Percentiles rank a stretch among this genome's conserved stretches.
These are phyloP conservation scores for Drosophila quinaria DNA, from an alignment of 2,888 invertebrate species.

Conservation along the genomic window DNA sequence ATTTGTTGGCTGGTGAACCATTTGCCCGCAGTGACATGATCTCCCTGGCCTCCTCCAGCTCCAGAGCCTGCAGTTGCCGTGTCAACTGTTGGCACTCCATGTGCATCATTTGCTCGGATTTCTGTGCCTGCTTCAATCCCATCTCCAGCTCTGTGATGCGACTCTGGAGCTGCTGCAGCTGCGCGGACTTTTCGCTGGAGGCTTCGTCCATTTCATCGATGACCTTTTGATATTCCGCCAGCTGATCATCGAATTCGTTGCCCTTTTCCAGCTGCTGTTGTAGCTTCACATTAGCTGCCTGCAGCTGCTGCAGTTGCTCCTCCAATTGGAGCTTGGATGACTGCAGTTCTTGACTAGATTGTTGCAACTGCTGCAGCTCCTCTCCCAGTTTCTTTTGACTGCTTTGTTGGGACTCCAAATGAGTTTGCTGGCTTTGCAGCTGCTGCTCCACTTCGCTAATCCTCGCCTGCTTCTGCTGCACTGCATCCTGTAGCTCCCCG, in stretches of 20 bases:
- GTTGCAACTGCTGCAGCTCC: constrained; percentile 41
- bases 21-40: constrained; percentile 66
- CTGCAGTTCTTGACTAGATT: constrained; percentile 38
- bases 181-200: constrained; percentile 50
- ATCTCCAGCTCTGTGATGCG: constrained; percentile 63
- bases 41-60: constrained; percentile 74
- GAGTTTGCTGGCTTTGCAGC: constrained; percentile 19
- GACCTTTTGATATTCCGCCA: constrained; percentile 76
- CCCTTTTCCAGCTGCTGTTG: constrained; percentile 47
- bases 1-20: constrained; percentile 18
- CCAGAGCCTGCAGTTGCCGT: constrained; percentile 63
- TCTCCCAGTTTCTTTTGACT: constrained; percentile 54
- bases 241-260: constrained; percentile 63
- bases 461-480: constrained; percentile 34
- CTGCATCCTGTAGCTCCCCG: constrained; percentile 44
- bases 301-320: constrained; percentile 61
- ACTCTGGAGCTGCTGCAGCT: constrained; percentile 55
- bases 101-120: constrained; percentile 55
- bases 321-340: constrained; percentile 35
- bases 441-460: constrained; percentile 27
- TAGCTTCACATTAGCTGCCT: constrained; percentile 51
- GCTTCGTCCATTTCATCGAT: constrained; percentile 81
- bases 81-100: constrained; percentile 59
- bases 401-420: constrained; percentile 45
- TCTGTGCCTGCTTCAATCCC: constrained; percentile 42